Percentiles rank a stretch among this genome's conserved stretches.
Conservation (phyloP, 2,888 invertebrate species). For the Ochropleura plecta region DNA sequence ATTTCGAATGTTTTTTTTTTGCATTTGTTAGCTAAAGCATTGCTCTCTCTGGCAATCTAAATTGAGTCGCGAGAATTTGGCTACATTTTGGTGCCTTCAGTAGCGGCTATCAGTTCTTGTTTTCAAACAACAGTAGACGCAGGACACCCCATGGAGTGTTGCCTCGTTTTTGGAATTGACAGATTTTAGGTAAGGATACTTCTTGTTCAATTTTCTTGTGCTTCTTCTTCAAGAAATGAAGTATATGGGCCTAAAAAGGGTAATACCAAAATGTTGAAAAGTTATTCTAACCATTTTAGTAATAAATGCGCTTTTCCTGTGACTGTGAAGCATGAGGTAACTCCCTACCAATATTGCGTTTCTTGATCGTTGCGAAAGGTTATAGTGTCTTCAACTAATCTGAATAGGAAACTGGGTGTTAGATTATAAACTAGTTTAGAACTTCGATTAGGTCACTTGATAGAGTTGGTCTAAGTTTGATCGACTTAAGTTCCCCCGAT, state of each 20-base stretch:
- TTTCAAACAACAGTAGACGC: not conserved
- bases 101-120: not conserved
- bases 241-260: too few relatives aligned
- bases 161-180: not conserved
- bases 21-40: not conserved
- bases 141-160: too few relatives aligned
- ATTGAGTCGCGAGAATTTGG: not conserved
- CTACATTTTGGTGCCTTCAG: not conserved
- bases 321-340: not conserved
- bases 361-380: slow-evolving; percentile 7
- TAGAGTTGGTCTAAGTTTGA: slow-evolving; percentile 43
- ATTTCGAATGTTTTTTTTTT: not conserved
- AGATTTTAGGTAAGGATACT: not conserved
- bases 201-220: too few relatives aligned
- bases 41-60: not conserved
- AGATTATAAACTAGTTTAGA: slow-evolving; percentile 51
- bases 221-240: too few relatives aligned
- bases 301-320: not conserved
- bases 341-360: not conserved
- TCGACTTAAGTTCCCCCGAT: slow-evolving; percentile 33
- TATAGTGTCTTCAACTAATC: slow-evolving; percentile 12
- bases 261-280: not conserved
- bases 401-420: slow-evolving; percentile 22
- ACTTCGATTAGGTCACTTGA: slow-evolving; percentile 51
- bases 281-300: too few relatives aligned